These are phyloP conservation scores for Agrenia bidenticulata DNA, from an alignment of 2,888 invertebrate genomes.

Conservation along the genomic window DNA sequence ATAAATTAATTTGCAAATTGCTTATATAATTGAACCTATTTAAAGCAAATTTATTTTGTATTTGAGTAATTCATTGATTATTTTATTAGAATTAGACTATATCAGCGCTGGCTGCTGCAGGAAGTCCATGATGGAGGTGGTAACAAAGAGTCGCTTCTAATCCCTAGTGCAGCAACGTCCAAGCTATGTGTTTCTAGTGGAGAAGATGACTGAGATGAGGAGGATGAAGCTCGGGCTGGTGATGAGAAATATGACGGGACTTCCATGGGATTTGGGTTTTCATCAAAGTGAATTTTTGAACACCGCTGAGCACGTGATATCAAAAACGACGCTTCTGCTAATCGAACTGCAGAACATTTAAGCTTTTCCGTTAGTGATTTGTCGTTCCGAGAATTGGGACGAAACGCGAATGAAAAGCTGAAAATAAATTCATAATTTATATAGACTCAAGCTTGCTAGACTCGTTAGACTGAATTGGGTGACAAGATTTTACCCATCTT, in stretches of 20 bases:
- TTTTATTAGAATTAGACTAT: too few relatives aligned
- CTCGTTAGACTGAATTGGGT: not conserved
- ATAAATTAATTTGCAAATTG: too few relatives aligned
- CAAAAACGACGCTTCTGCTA: constrained; percentile 32
- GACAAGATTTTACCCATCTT: constrained; percentile 1
- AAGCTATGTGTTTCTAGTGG: constrained; percentile 39
- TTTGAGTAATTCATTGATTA: too few relatives aligned
- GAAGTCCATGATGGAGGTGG: constrained; percentile 31
- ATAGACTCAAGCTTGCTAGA: not conserved
- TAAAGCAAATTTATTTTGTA: too few relatives aligned
- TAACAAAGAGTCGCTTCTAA: constrained; percentile 25
- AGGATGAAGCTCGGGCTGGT: constrained; percentile 3
- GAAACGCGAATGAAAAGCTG: constrained; percentile 34
- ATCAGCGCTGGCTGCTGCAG: constrained; percentile 27
- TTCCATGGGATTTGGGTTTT: not conserved
- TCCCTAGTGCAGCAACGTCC: constrained; percentile 28
- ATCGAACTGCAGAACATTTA: constrained; percentile 28
- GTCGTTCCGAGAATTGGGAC: constrained; percentile 32
- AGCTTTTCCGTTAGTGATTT: constrained; percentile 24
- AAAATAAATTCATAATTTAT: not conserved
- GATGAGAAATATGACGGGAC: constrained; percentile 1
- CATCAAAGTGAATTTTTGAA: constrained; percentile 24
- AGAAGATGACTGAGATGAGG: constrained; percentile 30
- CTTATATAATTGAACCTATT: too few relatives aligned
- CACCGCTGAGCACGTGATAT: constrained; percentile 32